A percentile compares a stretch with the other conserved stretches of the same genome.
phyloP scores from a whole-genome alignment of 2,888 invertebrate species.

The Unio delphinus region DNA sequence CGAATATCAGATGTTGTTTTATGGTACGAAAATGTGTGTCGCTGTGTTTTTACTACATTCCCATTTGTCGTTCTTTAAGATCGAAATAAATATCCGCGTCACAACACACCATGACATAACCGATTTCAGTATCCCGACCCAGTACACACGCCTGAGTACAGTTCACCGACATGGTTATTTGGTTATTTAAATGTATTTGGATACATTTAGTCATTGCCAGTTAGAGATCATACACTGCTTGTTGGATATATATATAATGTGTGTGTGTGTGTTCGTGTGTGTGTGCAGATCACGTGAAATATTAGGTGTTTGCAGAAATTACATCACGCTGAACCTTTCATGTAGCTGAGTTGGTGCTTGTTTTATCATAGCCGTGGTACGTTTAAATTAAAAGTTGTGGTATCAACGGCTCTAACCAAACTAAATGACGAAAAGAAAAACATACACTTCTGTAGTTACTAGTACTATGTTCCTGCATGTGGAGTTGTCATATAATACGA shows the following conservation, averaged over 20 bases:
- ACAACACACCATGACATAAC: conserved; percentile 41
- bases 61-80: conserved; percentile 50
- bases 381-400: conserved; percentile 65
- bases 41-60: conserved; percentile 50
- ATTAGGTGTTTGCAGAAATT: conserved; percentile 49
- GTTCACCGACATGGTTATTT: conserved; percentile 56
- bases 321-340: conserved; percentile 39
- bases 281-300: conserved; percentile 60
- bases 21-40: conserved; percentile 45
- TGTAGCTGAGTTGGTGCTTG: conserved; percentile 42
- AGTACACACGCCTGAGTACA: conserved; percentile 53
- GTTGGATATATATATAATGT: conserved; percentile 41
- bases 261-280: background rate
- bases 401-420: no score
- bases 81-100: conserved; percentile 58
- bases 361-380: conserved; percentile 42
- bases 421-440: no score
- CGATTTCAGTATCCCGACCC: conserved; percentile 32
- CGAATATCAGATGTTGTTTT: conserved; percentile 40
- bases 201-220: conserved; percentile 61
- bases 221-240: conserved; percentile 60
- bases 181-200: conserved; percentile 63
- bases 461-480: no score
- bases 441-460: conserved; percentile 52
- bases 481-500: no score